A percentile compares a stretch with the other conserved stretches of the same genome.
These are phyloP conservation scores for Oreochromis spilurus DNA, from an alignment of 2,113 vertebrate species.

Conservation along the genomic window DNA sequence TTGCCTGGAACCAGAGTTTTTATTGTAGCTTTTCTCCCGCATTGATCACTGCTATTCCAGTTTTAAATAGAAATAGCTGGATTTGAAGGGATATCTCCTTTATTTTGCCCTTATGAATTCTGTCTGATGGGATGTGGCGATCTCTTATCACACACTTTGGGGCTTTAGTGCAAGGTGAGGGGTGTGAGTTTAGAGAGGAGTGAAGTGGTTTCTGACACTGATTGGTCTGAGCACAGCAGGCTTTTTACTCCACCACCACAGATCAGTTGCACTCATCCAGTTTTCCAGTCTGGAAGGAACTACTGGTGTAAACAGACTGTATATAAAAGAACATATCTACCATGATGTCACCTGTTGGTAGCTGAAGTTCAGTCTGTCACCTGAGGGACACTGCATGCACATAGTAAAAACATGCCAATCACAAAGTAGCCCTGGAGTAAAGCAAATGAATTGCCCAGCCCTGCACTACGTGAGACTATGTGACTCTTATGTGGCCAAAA, in stretches of 20 bases:
- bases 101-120: not conserved
- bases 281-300: not conserved
- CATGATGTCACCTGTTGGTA: not conserved
- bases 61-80: not conserved
- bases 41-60: not conserved
- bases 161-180: not conserved
- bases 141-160: not conserved
- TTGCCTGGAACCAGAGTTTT: not conserved
- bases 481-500: not conserved
- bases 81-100: not conserved
- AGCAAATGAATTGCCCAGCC: not conserved
- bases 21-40: not conserved
- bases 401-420: not conserved
- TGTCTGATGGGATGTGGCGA: conserved; percentile 10
- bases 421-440: not conserved
- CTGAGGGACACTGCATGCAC: not conserved
- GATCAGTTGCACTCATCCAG: not conserved
- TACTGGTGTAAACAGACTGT: not conserved
- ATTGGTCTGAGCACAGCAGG: not conserved
- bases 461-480: not conserved
- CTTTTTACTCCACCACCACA: not conserved
- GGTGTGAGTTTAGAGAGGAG: not conserved
- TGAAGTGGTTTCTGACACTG: not conserved
- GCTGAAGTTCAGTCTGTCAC: not conserved
- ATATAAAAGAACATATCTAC: not conserved